phyloP scores from a whole-genome alignment of 1,140 invertebrate species.

The Planococcus citri region DNA sequence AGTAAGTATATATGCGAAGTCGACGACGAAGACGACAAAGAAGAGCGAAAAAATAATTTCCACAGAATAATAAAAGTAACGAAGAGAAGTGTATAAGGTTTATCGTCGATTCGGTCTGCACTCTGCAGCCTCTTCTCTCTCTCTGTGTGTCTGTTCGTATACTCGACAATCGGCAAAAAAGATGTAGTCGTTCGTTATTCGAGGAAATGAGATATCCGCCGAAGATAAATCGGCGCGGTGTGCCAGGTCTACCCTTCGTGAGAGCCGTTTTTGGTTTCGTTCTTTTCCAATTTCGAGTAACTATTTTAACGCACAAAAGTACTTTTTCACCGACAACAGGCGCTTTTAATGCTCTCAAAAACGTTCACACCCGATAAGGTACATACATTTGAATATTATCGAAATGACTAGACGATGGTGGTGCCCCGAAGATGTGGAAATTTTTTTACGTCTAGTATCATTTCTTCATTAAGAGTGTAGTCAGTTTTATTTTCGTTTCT shows the following conservation, averaged over 20 bases:
- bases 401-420: too few relatives aligned
- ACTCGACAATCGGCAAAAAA: neutral
- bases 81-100: neutral
- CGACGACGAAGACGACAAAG: too few relatives aligned
- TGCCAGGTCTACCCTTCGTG: neutral
- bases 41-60: constrained; percentile 1
- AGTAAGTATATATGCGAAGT: too few relatives aligned
- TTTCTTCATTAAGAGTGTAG: too few relatives aligned
- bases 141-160: too few relatives aligned
- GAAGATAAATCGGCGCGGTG: neutral
- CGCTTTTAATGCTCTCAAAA: too few relatives aligned
- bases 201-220: constrained; percentile 6
- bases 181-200: constrained; percentile 6
- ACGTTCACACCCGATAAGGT: too few relatives aligned
- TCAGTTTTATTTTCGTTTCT: too few relatives aligned
- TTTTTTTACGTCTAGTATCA: too few relatives aligned
- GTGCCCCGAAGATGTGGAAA: too few relatives aligned
- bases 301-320: neutral
- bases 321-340: neutral
- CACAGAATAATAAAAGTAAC: neutral
- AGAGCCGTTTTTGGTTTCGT: neutral
- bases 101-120: neutral
- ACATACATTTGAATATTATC: too few relatives aligned
- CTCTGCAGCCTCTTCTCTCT: neutral
- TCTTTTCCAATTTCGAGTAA: neutral